Evolutionary conservation across 2,113 vertebrate species (phyloP), one percentile per base, ranked within the genome.

Genomic region (Mohoua ochrocephala): DNA sequence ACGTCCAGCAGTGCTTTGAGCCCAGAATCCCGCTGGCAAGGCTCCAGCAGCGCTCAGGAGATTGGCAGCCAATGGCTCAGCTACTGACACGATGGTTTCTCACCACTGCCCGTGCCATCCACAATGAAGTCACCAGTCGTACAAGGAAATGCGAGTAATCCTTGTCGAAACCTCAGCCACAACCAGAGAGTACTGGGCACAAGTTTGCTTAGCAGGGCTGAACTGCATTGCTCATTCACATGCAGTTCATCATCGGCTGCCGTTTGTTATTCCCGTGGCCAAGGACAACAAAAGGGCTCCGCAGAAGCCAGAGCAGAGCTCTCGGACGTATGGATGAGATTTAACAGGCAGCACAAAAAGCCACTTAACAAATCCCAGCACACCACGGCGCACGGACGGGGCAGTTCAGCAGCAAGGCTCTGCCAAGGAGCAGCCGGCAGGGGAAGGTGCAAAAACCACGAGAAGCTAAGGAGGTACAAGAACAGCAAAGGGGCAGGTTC

Each of bases 231-330:
- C 88, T 96, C 76, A 31, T 87, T 95, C 91, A 92, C 85, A 93
- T 63, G 52, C 77, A 95, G 93, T 63, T 53, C 93, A 87, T 95
- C 93, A 95, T 89, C 91, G 70, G 70, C 84, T 95, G 91, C 91
- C 28, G 67, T 70, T 87, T 74, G 52, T 49, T 87, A 68, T n/a
- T 89, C n/a, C 77, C 44, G 60, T 8, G 77, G 95, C 96, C 93
- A 96, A 96, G 60, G 76, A 94, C 84, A 96, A 96, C 94, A 96
- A 35, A 77, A 91, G 39, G 30, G 63, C 56, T 81, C 44, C 0
- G 24, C 73, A 87, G 73, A 91, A 93, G 93, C 91, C 91, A 89
- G 80, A 78, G 69, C 56, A 67, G 39, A 75, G 84, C 73, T 91
- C 80, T 52, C 15, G 11, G 56, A 95, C 0, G 26, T 77, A 94